phyloP scores from a whole-genome alignment of 2,113 vertebrate genomes.

The Aleadryas rufinucha region DNA sequence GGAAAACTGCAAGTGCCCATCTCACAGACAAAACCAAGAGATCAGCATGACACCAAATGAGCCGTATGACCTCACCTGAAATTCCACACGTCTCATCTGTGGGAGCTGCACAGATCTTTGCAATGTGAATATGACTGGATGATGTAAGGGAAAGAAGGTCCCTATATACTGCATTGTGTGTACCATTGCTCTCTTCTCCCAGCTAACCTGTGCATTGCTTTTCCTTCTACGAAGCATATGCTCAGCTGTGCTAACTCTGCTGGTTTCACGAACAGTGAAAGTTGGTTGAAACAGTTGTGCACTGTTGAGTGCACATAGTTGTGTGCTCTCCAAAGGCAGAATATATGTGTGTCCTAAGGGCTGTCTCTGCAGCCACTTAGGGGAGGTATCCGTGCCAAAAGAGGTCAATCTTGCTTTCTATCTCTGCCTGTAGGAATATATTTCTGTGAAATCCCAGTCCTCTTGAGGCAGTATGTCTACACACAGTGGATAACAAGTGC shows the following conservation, averaged over 20 bases:
- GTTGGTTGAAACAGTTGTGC: neutral
- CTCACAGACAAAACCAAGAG: neutral
- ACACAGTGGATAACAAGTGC: neutral
- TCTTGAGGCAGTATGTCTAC: neutral
- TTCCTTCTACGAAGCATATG: neutral
- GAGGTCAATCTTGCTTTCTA: neutral
- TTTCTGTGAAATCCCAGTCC: neutral
- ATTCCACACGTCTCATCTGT: neutral
- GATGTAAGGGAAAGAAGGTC: neutral
- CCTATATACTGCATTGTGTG: neutral
- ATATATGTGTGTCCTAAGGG: fast-evolving
- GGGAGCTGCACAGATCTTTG: neutral
- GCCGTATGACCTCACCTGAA: neutral
- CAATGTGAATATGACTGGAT: neutral
- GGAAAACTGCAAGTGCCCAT: conserved; percentile 20
- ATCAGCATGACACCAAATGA: neutral
- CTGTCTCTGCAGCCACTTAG: neutral
- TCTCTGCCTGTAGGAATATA: neutral
- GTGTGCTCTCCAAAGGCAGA: neutral
- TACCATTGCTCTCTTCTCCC: neutral
- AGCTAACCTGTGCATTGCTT: neutral
- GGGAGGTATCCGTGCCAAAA: neutral
- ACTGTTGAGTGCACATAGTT: neutral
- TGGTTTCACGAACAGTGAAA: neutral
- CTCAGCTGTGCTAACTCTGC: neutral